Base-by-base conservation (phyloP, 2,888 invertebrate genomes). In the Cephus runcator region DNA sequence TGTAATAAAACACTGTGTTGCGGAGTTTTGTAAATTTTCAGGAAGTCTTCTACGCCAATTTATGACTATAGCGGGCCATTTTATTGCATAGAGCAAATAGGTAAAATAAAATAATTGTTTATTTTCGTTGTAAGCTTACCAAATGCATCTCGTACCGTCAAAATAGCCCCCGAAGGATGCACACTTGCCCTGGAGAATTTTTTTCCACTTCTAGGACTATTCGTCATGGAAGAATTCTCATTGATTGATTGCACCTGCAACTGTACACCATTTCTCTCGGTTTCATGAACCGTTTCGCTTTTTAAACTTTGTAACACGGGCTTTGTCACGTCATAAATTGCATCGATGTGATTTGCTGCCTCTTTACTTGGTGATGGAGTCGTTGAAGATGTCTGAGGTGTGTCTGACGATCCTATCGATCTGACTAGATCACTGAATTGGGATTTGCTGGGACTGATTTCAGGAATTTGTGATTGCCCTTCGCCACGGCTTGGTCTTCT, bases 61-160 rank as follows among this genome's bases (percentile, higher is more conserved):
- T 6, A 40, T 15, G 6, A 40, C 6, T 15, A 15, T 15, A 15
- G 40, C 4, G 15, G 4, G 15, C 15, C 40, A 15, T 56, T 9
- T 23, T 6, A 56, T 56, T 56, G 56, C 2, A 23, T 15, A 9
- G 23, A 9, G 56, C 56, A 56, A 56, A 56, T 56, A 23, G 56
- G 23, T 56, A 23, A 56, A 56, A 56, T 56, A 23, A 9, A 23
- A 56, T 15, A 15, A 40, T 40, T 56, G 9, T 56, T 56, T 56
- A 2, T 56, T 56, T 71, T 71, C 3, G 30, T 71, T 33, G 36
- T 71, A 69, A 76, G 69, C 83, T 86, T 78, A 91, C 91, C 91
- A n/a, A 91, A 91, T 4, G 91, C 90, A 71, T 91, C 91, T 33
- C 89, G 87, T 1, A 87, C 87, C 23, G 86, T 82, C 15, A 88